Evolutionary conservation across 2,113 vertebrate species (phyloP), one percentile per base, ranked within the genome.

Genomic region (Nymphicus hollandicus): DNA sequence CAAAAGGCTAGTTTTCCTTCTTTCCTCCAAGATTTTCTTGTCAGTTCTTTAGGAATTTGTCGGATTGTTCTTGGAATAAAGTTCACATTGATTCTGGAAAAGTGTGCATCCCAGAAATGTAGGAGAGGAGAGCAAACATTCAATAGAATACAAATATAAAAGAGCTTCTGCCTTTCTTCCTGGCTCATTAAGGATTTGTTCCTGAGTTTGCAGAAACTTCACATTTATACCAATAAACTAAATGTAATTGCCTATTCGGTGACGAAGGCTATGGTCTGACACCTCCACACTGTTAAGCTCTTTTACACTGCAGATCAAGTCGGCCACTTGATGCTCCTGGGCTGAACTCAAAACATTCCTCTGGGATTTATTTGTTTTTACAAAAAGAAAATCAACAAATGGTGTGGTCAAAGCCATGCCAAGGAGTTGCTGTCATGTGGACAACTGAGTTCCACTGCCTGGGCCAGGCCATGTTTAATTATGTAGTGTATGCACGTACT

Each of bases 111-210:
- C 18, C 28, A 86, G 53, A 66, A 87, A 18, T 0, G 0, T 50
- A 4, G 27, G 81, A 63, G 33, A 39, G 28, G 50, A 74, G 28
- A 71, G 12, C 0, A 0, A 56, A 28, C 0, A 0, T 49, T 87
- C 64, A 63, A 5, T 65, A 39, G 13, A 53, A 78, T 7, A 28
- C 31, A 76, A 65, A 77, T 58, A 69, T 69, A 31, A 66, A 77
- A 68, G 9, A 81, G 3, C 12, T 60, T 73, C 39, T 56, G 65
- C 37, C 52, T 88, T 92, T 41, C n/a, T 66, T 63, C 63, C 46
- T 89, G 50, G 7, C 33, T 87, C 12, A 37, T 70, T 84, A 80
- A 64, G 13, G 22, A 27, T 81, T 74, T 81, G 17, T n/a, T 87
- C 46, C 58, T 61, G 69, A 68, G 33, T 55, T 35, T 77, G 37